Evolutionary conservation across 1,140 invertebrate genomes (phyloP).

Genomic region (Leptoteleia sp.): DNA sequence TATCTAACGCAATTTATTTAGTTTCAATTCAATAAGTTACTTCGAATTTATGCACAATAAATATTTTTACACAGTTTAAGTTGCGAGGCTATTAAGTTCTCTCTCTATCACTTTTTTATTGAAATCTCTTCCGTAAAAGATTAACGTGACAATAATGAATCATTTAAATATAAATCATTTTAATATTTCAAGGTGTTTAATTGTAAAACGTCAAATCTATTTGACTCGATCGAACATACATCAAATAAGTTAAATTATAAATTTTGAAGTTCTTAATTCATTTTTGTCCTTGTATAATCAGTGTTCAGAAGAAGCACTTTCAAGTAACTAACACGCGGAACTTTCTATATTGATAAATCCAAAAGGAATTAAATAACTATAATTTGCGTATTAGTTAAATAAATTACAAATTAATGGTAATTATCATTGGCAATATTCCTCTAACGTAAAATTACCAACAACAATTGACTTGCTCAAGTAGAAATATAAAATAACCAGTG

Average conservation of each 20-base stretch:
- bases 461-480: background rate
- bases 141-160: background rate
- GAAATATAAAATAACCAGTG: conserved; percentile 1
- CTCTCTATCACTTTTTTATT: conserved; percentile 10
- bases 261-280: too few species aligned
- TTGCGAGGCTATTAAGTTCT: conserved; percentile 46
- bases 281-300: conserved; percentile 6
- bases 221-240: too few species aligned
- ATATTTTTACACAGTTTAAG: conserved; percentile 47
- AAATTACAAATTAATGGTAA: background rate
- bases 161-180: too few species aligned
- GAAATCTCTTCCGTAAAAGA: background rate
- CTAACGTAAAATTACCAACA: too few species aligned
- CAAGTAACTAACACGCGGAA: background rate
- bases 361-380: background rate
- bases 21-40: conserved; percentile 35
- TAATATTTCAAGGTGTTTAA: too few species aligned
- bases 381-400: background rate
- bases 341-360: conserved; percentile 1
- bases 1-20: background rate
- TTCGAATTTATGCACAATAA: conserved; percentile 52
- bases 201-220: too few species aligned
- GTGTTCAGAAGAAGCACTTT: conserved; percentile 1
- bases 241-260: too few species aligned
- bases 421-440: too few species aligned